Evolutionary conservation across 2,797 vertebrate genomes (phyloP), one percentile per base, ranked within the genome.

Genomic region (Odontamblyopus rebecca): DNA sequence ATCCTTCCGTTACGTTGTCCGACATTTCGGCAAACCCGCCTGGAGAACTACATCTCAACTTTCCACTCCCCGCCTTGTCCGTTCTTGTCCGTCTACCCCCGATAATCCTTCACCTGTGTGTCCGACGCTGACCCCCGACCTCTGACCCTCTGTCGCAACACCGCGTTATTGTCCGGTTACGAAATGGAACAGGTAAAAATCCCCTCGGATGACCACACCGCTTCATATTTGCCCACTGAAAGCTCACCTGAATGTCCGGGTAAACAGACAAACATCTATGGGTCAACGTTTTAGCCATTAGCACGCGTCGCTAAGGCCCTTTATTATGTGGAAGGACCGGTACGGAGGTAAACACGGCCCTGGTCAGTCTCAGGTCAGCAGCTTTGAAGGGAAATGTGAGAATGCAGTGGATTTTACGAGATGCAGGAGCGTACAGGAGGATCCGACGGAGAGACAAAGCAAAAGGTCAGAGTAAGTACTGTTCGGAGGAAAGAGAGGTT

Each of bases 221-320:
- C 54, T 23, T 26, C 54, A n/a, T 57, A 89, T 91, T 92, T 93
- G 91, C 92, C 90, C 90, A 93, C 79, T 85, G 88, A 92, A 89
- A 83, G 87, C 82, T 88, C 88, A 91, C 91, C 91, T 91, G 89
- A 87, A 81, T 16, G 84, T 85, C 7, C 86, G 77, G 86, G 89
- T 91, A 93, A 92, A 93, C 91, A 91, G 91, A 30, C 27, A 61
- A 92, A 93, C 90, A 88, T 83, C 88, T 92, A 77, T 48, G 1
- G 81, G 93, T 94, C 92, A 95, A 94, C 93, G 91, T 90, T 90
- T 91, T 82, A 92, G 70, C 90, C 89, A 92, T 93, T 94, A 94
- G 93, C 92, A 90, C 86, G 82, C 30, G 81, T 85, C 84, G 79
- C 77, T 80, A 81, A 61, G 71, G 62, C 50, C 83, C 79, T 86